These are phyloP conservation scores for Leucopsar rothschildi DNA, from an alignment of 2,113 vertebrate species.

Conservation along the genomic window DNA sequence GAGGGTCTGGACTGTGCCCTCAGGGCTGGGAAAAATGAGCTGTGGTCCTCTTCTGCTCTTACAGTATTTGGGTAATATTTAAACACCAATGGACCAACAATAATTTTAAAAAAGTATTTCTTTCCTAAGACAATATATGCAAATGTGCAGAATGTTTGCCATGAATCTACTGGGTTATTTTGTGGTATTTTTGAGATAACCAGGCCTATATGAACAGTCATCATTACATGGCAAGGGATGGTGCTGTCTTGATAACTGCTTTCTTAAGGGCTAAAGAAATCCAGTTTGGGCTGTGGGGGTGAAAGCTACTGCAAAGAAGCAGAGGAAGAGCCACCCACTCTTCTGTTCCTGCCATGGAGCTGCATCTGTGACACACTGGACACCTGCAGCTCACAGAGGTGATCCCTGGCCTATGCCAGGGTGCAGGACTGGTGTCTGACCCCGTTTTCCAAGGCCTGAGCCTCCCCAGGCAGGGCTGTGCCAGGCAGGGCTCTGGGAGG, in stretches of 20 bases:
- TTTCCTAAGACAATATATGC: background rate
- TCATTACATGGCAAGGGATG: background rate
- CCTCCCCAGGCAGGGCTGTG: background rate
- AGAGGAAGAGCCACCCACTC: fast-evolving
- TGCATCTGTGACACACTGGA: background rate
- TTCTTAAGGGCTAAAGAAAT: background rate
- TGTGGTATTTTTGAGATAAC: background rate
- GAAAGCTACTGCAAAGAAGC: background rate
- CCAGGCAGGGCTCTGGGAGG: fast-evolving
- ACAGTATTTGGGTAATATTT: background rate
- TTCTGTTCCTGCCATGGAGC: background rate
- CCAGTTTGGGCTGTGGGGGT: background rate
- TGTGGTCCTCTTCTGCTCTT: background rate
- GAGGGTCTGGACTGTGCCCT: background rate
- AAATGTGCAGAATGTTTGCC: background rate
- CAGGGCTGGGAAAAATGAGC: background rate
- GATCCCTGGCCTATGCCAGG: background rate
- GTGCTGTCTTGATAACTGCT: background rate
- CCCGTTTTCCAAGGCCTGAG: background rate
- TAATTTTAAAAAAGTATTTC: background rate
- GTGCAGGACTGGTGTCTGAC: background rate
- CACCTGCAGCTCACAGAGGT: background rate
- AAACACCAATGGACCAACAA: background rate
- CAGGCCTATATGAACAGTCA: background rate
- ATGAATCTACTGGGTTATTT: background rate